Evolutionary conservation across 1,140 invertebrate genomes (phyloP), one percentile per base, ranked within the genome.

Genomic region (Hycleus cichorii): DNA sequence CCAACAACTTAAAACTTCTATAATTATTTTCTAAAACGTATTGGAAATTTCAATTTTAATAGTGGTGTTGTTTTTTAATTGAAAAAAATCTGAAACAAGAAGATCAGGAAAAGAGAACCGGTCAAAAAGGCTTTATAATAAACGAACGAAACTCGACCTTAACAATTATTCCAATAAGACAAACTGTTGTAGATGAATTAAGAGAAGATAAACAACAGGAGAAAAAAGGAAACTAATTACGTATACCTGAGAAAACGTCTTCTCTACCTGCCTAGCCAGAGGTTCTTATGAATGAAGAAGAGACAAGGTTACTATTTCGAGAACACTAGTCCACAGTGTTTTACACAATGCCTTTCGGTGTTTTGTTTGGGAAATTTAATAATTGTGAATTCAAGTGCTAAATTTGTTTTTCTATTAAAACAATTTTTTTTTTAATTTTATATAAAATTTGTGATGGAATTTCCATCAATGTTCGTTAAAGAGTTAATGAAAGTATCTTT

Each of bases 271-370:
- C 2, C 32, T 7, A 32, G 32, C 7, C 32, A 42, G 58, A 58
- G 61, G 63, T 58, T 65, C 69, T 71, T 71, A 71, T 71, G 69
- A 71, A 71, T 71, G 69, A 69, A 71, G 69, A 69, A 71, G 32
- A 32, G 59, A 48, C 44, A 27, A 48, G 46, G 51, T 62, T 69
- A 69, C 66, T 69, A 68, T 68, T 32, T 32, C 32, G 2, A 32
- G 32, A 32, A 18, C 18, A 18, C 32, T 32, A 32, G 4, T 64
- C 58, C 57, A 48, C 49, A 32, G 57, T 50, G 51, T 60, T 51
- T 57, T 49, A 50, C 49, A 65, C 63, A 64, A 64, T 62, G 62
- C 47, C 47, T 58, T 64, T 54, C 60, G 47, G 56, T 53, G 60
- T 32, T 32, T 32, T 7, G 32, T 32, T 32, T 4, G 32, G 32